Conservation (phyloP, 2,888 invertebrate genomes). For the Aleiodes leptofemur region DNA sequence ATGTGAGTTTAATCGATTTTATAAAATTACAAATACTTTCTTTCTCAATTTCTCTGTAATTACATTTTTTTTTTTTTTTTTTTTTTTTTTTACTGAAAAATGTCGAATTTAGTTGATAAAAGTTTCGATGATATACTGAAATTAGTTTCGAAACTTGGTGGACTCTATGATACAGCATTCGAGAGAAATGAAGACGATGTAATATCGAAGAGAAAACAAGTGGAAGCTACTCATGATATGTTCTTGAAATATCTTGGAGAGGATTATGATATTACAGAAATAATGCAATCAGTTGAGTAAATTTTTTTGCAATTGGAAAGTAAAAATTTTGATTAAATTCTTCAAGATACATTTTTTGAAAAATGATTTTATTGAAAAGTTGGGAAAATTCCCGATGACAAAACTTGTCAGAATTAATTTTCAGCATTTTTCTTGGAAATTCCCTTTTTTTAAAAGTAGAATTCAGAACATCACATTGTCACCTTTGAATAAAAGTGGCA, state of each 20-base stretch:
- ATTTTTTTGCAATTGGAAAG: neutral
- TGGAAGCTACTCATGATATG: slow-evolving; percentile 48
- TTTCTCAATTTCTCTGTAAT: slow-evolving; percentile 15
- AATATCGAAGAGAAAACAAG: neutral
- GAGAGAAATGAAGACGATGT: neutral
- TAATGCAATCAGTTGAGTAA: slow-evolving; percentile 61
- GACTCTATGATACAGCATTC: slow-evolving; percentile 55
- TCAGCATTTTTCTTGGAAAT: no score
- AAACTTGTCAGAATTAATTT: no score
- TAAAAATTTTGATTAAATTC: no score
- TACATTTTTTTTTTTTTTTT: slow-evolving; percentile 20
- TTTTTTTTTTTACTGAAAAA: slow-evolving; percentile 42
- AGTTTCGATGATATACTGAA: slow-evolving; percentile 49
- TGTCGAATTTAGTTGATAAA: slow-evolving; percentile 54
- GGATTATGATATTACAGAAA: slow-evolving; percentile 57
- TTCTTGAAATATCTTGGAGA: slow-evolving; percentile 51
- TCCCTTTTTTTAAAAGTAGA: no score
- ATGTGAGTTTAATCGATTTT: slow-evolving; percentile 50
- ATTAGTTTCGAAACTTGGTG: slow-evolving; percentile 56
- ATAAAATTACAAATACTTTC: neutral
- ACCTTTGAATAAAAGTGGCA: no score
- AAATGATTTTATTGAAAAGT: no score
- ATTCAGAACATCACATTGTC: no score
- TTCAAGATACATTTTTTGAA: neutral
- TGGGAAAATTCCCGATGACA: no score